Conservation (phyloP, 1,140 invertebrate genomes). For the Hesperophylax magnus region DNA sequence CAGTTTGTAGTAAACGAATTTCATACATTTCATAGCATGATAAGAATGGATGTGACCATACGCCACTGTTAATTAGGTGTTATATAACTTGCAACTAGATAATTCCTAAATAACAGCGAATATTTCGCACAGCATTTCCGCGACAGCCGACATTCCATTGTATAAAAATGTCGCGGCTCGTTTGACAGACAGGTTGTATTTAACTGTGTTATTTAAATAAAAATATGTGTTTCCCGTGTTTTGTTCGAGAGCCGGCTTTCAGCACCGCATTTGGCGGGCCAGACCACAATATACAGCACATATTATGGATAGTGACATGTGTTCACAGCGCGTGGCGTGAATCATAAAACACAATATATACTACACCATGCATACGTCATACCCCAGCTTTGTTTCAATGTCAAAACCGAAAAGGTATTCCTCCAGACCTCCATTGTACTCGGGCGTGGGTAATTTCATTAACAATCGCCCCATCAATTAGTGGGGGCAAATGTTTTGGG, state of each 20-base stretch:
- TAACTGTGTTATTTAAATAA: conserved; percentile 10
- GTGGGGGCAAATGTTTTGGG: conserved; percentile 1
- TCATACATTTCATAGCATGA: no score
- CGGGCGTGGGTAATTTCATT: conserved; percentile 23
- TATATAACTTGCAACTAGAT: no score
- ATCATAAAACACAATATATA: not conserved
- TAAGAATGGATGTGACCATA: no score
- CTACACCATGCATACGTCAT: not conserved
- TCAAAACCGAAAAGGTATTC: conserved; percentile 24
- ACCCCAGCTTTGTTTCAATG: conserved; percentile 24
- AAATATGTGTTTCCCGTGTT: conserved; percentile 21
- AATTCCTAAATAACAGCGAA: conserved; percentile 3
- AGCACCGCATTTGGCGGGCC: not conserved
- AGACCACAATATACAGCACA: not conserved
- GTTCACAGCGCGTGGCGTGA: conserved; percentile 25
- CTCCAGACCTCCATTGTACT: not conserved
- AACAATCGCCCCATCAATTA: conserved; percentile 22
- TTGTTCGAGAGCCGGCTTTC: conserved; percentile 8
- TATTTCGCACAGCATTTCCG: conserved; percentile 10
- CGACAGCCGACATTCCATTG: not conserved
- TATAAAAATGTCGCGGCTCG: conserved; percentile 14
- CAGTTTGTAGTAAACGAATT: no score
- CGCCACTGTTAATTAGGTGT: no score
- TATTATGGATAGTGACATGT: not conserved
- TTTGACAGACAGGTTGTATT: conserved; percentile 5